Base-by-base conservation (phyloP, 2,888 invertebrate genomes). In the Hecatera dysodea region DNA sequence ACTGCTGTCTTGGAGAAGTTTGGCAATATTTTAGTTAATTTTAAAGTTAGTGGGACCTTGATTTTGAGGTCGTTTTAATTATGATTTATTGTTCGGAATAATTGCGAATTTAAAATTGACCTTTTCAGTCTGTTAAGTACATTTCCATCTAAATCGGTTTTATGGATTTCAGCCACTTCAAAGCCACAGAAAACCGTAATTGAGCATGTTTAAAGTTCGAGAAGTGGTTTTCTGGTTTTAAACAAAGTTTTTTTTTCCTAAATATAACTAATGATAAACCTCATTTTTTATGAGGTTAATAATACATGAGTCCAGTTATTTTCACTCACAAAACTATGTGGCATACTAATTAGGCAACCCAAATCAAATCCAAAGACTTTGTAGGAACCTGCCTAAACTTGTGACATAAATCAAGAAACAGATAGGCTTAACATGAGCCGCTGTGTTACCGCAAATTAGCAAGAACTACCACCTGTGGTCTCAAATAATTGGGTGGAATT, bases 11-110 rank as follows among this genome's bases (percentile, higher is more conserved):
- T 7, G 22, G 27, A 19, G 17, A 81, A 81, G 55, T 84, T 84
- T 39, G n/a, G 68, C 52, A 69, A 77, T 81, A 81, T 77, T 83
- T 83, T 73, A 81, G 67, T 64, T 70, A 52, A 67, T 81, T 76
- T 77, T 52, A 67, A 62, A 80, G 60, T 83, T 67, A 8, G 24
- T n/a, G 19, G 19, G 24, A 52, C 55, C 46, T 67, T 44, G 33
- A 55, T 66, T 68, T 55, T n/a, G 17, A 61, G 22, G 27, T 55
- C 3, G 55, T 44, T 60, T 72, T 42, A 52, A 72, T 78, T 48
- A 39, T 33, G 11, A 72, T 75, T 72, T 72, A 78, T 55, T 44
- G n/a, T 22, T 29, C 0, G 12, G 29, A 12, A 44, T 64, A 17
- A 22, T 53, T 5, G 6, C 1, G 27, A 22, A 27, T 36, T n/a